These are phyloP conservation scores for Numenius arquata DNA, from an alignment of 2,113 vertebrate genomes.

Conservation along the genomic window DNA sequence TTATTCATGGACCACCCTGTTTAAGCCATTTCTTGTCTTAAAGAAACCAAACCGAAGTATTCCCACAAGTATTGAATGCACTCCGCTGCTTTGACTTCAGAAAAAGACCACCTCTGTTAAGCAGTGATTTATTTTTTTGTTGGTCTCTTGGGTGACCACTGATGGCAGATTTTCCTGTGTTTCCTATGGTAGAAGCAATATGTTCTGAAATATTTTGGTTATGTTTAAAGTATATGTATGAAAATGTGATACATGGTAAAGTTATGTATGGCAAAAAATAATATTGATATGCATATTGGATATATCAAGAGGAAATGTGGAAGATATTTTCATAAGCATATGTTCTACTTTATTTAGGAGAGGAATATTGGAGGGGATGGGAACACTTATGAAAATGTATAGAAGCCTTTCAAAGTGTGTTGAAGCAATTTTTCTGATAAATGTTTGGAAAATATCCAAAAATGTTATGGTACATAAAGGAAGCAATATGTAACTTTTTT, in stretches of 20 bases:
- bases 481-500: background rate
- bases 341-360: conserved; percentile 15
- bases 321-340: conserved; percentile 35
- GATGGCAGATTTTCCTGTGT: conserved; percentile 18
- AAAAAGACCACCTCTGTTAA: conserved; percentile 51
- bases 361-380: background rate
- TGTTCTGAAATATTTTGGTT: conserved; percentile 22
- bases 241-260: conserved; percentile 32
- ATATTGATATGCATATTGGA: conserved; percentile 13
- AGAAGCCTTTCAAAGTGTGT: background rate
- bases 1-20: conserved; percentile 55
- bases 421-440: conserved; percentile 44
- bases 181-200: background rate
- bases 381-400: conserved; percentile 25
- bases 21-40: conserved; percentile 28
- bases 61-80: conserved; percentile 22
- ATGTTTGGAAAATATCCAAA: conserved; percentile 39
- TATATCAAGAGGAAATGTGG: conserved; percentile 34
- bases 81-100: background rate
- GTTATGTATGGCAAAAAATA: conserved; percentile 26
- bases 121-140: conserved; percentile 14
- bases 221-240: background rate
- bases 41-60: conserved; percentile 20
- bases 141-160: conserved; percentile 16
- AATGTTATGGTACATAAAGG: background rate